Conservation (phyloP, 2,113 vertebrate genomes). For the Murina feae region DNA sequence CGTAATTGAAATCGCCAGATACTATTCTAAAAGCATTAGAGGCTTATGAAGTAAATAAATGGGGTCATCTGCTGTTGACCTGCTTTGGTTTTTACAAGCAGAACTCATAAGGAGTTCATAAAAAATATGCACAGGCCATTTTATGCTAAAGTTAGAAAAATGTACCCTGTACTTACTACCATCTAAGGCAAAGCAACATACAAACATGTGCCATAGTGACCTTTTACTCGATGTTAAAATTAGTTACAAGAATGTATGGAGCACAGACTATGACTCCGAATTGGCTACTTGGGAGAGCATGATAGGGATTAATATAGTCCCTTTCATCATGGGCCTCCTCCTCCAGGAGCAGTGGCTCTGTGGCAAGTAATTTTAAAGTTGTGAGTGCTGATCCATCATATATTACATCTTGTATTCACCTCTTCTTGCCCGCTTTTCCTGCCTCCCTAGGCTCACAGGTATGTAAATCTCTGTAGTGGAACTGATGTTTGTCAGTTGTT, state of each 20-base stretch:
- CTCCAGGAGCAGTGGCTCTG: not conserved
- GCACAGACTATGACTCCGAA: not conserved
- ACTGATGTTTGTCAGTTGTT: not conserved
- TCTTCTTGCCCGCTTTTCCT: not conserved
- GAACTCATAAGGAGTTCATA: not conserved
- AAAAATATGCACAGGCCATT: not conserved
- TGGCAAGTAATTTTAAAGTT: not conserved
- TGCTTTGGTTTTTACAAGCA: conserved; percentile 5
- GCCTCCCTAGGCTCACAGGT: not conserved
- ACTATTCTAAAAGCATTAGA: not conserved
- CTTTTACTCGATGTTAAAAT: not conserved
- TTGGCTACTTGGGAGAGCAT: not conserved
- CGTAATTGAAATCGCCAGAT: not conserved
- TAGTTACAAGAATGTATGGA: not conserved
- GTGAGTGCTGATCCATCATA: not conserved
- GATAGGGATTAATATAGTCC: not conserved
- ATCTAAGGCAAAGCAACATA: not conserved
- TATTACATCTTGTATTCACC: not conserved
- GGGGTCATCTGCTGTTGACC: not conserved
- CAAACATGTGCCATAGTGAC: not conserved
- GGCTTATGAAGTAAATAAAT: not conserved
- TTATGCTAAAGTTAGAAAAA: not conserved
- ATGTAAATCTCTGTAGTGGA: not conserved
- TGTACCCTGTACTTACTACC: not conserved
- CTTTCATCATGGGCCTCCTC: not conserved